Conservation (phyloP, 2,888 invertebrate genomes). For the Heliconius hortense region DNA sequence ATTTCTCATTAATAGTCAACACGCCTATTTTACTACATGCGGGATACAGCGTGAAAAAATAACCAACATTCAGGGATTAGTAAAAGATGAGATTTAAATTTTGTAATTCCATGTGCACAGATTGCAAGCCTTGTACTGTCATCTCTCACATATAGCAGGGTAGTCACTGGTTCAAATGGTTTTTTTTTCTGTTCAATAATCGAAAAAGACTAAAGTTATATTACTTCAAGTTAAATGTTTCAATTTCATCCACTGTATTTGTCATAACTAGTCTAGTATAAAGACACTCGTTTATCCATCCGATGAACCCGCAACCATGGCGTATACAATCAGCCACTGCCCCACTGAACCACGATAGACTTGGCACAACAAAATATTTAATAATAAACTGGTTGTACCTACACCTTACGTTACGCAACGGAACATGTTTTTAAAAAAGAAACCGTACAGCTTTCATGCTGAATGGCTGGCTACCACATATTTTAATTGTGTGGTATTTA, state of each 20-base stretch:
- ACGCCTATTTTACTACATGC: not conserved
- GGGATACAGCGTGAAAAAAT: not conserved
- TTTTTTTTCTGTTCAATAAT: too few species aligned
- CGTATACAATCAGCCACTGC: not conserved
- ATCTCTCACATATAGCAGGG: not conserved
- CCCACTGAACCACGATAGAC: slow-evolving; percentile 36
- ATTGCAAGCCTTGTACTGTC: slow-evolving; percentile 37
- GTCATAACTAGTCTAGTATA: not conserved
- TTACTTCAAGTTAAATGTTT: too few species aligned
- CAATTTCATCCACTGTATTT: too few species aligned
- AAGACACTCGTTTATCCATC: not conserved
- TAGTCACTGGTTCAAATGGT: too few species aligned
- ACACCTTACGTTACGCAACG: slow-evolving; percentile 60
- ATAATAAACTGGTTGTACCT: slow-evolving; percentile 51
- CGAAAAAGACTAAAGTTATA: too few species aligned
- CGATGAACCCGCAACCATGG: not conserved
- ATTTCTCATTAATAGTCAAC: not conserved
- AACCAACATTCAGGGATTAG: not conserved
- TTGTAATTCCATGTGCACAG: slow-evolving; percentile 35
- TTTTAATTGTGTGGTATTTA: slow-evolving; percentile 40
- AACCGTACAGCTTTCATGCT: slow-evolving; percentile 64
- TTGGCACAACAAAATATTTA: slow-evolving; percentile 49
- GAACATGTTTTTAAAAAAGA: slow-evolving; percentile 58
- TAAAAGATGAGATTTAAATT: slow-evolving; percentile 4
- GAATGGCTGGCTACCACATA: slow-evolving; percentile 42